Base-by-base conservation (phyloP, 1,140 invertebrate species). In the Planococcus citri region DNA sequence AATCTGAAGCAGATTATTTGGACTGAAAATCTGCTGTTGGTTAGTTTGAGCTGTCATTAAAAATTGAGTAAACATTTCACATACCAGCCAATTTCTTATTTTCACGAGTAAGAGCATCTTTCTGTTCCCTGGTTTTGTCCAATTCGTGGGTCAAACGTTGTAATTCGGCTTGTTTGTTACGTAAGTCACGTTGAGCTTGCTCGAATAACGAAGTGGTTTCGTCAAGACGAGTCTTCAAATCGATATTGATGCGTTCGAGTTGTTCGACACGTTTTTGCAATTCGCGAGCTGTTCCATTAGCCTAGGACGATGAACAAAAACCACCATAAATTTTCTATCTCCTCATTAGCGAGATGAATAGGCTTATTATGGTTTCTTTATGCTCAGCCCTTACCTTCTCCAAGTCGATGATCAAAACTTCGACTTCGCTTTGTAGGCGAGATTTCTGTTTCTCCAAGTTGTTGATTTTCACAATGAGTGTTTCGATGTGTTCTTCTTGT, bases 391-490 rank as follows among this genome's bases (percentile, higher is more conserved):
- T n/a, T 75, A 85, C 84, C 84, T 96, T 97, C 82, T 97, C 95
- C 75, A 97, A 85, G 79, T 97, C 95, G 79, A 97, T 95, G 80
- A 97, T 97, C 75, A 97, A 84, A 17, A 97, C 89, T 79, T 97
- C 94, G 64, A 97, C 91, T 84, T 97, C 95, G 74, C 91, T 94
- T 81, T 96, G 91, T 57, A 97, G 85, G 68, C 94, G 90, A 58
- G 91, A 94, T 81, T 97, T 97, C 77, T 94, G 93, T 80, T 97
- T 96, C 80, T 96, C 93, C 75, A 95, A 82, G 75, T 90, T 93
- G 81, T 87, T 92, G 79, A 94, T 87, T 82, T 96, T 97, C 72
- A 91, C 91, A 73, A 95, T 83, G 72, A 96, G 84, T 70, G 87
- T 85, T 79, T 95, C 94, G 76, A 97, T 94, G 77, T 96, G 93